Evolutionary conservation across 2,797 vertebrate species (phyloP), one percentile per base, ranked within the genome.

Genomic region (Micromesistius poutassou): DNA sequence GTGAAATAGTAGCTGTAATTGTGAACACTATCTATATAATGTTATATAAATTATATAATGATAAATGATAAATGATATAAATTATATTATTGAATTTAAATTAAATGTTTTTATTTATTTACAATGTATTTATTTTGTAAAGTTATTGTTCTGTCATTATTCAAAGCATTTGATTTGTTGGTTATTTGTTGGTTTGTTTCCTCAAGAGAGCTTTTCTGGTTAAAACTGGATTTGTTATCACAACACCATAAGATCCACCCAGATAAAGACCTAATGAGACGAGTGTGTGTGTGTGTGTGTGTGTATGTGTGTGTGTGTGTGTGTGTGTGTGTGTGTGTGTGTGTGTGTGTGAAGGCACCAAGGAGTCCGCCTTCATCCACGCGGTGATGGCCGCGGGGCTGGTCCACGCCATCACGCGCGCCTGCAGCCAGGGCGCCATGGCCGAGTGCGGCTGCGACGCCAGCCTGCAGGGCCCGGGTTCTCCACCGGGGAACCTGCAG

Each of bases 401-500:
- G 10, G 96, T 98, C 79, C 96, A 98, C 42, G 90, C 96, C 0
- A 91, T 99, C 85, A 99, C 98, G 0, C 96, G 95, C 6, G 94
- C 95, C 0, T 99, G 98, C 89, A 98, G 98, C 0, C 95, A 95
- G 0, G 97, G 97, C 0, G 98, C 98, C 84, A 85, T 96, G 92
- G 97, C 96, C 0, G 97, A 98, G 89, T 99, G 98, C 6, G 96
- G 97, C 77, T 99, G 98, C 1, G 97, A 98, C 40, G 78, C 80
- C 0, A 93, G 80, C 50, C 92, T 96, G 81, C 92, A 90, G 74
- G 95, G 94, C 0, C 92, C 91, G 0, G 94, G 94, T 77, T 95
- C 50, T 42, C 96, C 0, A 91, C 98, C 84, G 98, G 96, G 95
- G 8, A 55, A 94, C 95, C 0, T 99, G 97, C 89, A 98, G 97